A percentile compares a stretch with the other conserved stretches of the same genome.
phyloP scores from a whole-genome alignment of 2,797 vertebrate species.

The Sebastes reedi region DNA sequence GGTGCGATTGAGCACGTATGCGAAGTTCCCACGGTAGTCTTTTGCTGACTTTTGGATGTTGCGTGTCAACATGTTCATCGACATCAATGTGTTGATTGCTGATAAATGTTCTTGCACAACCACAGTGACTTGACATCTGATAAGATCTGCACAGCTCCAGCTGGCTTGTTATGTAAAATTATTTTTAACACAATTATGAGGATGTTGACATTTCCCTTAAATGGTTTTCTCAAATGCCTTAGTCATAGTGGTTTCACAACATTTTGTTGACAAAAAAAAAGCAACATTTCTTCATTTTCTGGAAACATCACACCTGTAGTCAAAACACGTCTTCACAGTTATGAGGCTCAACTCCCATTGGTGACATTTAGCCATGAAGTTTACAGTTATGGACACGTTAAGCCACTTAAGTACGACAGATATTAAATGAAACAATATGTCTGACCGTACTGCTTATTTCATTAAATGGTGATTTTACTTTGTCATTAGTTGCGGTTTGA shows the following conservation, averaged over 20 bases:
- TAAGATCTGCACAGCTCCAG: not conserved
- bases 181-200: not conserved
- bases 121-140: slow-evolving; percentile 4
- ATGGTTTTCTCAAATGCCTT: not conserved
- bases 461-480: too few relatives aligned
- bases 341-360: not conserved
- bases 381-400: not conserved
- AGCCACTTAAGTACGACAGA: too few relatives aligned
- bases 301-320: not conserved
- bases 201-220: not conserved
- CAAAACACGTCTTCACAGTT: not conserved
- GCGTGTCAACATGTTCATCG: not conserved
- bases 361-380: not conserved
- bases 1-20: fast-evolving
- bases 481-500: not conserved
- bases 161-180: not conserved
- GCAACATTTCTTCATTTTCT: not conserved
- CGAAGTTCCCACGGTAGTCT: not conserved
- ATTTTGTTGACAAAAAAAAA: not conserved
- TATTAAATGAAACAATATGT: not conserved
- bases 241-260: not conserved
- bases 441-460: too few relatives aligned
- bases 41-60: too few relatives aligned
- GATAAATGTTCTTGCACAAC: not conserved
- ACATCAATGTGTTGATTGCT: not conserved